Base-by-base conservation (phyloP, 2,113 vertebrate species). In the Trogon surrucura region DNA sequence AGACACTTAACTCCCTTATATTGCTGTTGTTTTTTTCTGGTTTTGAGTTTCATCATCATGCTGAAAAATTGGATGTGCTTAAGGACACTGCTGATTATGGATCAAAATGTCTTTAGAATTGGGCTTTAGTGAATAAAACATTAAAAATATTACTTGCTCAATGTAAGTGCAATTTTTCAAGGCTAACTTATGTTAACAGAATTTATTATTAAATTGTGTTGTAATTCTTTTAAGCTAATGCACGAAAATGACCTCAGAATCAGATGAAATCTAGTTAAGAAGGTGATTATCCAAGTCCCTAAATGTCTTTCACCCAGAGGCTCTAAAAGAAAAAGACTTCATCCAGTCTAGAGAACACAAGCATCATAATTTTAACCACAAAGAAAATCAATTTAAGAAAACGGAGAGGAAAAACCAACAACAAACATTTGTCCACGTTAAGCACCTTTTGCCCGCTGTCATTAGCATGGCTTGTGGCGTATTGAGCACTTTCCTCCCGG, bases 171-270 rank as follows among this genome's bases (percentile, higher is more conserved):
- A 44, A 74, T 90, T 93, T 93, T 96, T 95, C 88, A 93, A 92
- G 95, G 64, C 93, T 88, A 83, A 83, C 82, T 96, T 93, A 74
- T 96, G 85, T 94, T 95, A 96, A 90, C 92, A 86, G 53, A 94
- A 94, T 93, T 96, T 95, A 93, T 88, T 91, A 96, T 85, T 96
- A 93, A 95, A 89, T 95, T 96, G 60, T 90, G 88, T 95, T 93
- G 88, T 97, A 95, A 96, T 96, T 95, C 89, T 95, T 95, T 95
- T 92, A 92, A 83, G 92, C 64, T 96, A 96, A 92, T 96, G 74
- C 93, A 95, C 92, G 72, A 94, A 96, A 96, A 96, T 93, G 29
- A 94, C 80, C 88, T 95, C 80, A 96, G 78, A 97, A 96, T 94
- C 89, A 88, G 75, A 96, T 80, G 60, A 85, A 88, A 95, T 71